These are phyloP conservation scores for Pollenia amentaria DNA, from an alignment of 2,888 invertebrate species.

Conservation along the genomic window DNA sequence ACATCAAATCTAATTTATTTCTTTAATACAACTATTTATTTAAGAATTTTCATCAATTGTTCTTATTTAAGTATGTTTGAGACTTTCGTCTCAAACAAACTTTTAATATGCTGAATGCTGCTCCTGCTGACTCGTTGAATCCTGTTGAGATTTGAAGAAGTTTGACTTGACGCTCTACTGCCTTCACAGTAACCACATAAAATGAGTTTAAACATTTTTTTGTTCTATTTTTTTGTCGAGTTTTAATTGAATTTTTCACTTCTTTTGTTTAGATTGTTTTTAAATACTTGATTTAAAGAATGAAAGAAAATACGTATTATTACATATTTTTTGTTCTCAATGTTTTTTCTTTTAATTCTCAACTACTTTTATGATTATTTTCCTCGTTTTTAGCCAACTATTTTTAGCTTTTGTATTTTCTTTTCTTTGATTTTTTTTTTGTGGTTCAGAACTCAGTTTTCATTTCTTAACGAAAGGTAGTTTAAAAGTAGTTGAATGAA, in stretches of 20 bases:
- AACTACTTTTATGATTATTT: constrained; percentile 59
- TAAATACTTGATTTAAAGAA: constrained; percentile 52
- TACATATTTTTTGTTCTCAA: constrained; percentile 1
- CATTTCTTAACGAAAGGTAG: constrained; percentile 32
- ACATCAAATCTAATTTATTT: neutral
- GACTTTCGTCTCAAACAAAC: neutral
- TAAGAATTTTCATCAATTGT: constrained; percentile 10
- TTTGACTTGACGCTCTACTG: constrained; percentile 64
- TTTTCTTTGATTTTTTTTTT: neutral
- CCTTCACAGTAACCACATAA: constrained; percentile 53
- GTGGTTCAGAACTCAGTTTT: constrained; percentile 16
- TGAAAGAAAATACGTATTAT: neutral
- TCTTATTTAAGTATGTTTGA: constrained; percentile 5
- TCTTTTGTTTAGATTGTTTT: constrained; percentile 62
- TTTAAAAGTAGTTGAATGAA: constrained; percentile 44
- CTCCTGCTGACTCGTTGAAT: constrained; percentile 17
- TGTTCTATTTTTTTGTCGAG: constrained; percentile 22
- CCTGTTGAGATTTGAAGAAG: constrained; percentile 57
- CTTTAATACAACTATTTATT: constrained; percentile 8
- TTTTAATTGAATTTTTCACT: constrained; percentile 72
- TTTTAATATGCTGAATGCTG: constrained; percentile 41
- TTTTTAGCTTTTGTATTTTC: constrained; percentile 21
- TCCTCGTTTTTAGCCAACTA: constrained; percentile 8
- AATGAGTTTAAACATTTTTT: constrained; percentile 43
- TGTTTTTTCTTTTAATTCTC: constrained; percentile 25